These are phyloP conservation scores for Ruditapes philippinarum DNA, from an alignment of 1,140 invertebrate genomes.

Conservation along the genomic window DNA sequence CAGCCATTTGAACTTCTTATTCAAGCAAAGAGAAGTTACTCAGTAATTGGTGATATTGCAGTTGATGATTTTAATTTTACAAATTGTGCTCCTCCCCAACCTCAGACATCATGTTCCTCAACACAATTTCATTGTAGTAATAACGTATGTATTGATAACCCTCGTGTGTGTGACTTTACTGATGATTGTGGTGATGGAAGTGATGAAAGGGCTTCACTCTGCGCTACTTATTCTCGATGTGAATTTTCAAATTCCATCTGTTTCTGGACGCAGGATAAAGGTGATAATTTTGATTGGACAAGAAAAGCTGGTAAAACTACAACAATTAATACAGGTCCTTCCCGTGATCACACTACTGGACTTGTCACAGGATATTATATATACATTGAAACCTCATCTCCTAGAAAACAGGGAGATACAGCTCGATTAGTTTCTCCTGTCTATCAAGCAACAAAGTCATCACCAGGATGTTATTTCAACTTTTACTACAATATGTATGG, in stretches of 20 bases:
- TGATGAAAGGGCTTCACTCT: slow-evolving; percentile 72
- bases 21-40: slow-evolving; percentile 90
- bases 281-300: slow-evolving; percentile 93
- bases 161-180: slow-evolving; percentile 80
- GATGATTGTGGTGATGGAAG: slow-evolving; percentile 82
- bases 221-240: slow-evolving; percentile 86
- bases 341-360: slow-evolving; percentile 81
- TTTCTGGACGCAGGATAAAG: slow-evolving; percentile 91
- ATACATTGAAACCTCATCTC: slow-evolving; percentile 90
- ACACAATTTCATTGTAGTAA: slow-evolving; percentile 72
- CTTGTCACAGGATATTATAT: slow-evolving; percentile 86
- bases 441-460: slow-evolving; percentile 67
- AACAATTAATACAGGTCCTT: slow-evolving; percentile 76
- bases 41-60: slow-evolving; percentile 92
- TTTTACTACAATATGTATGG: slow-evolving; percentile 87
- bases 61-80: slow-evolving; percentile 91
- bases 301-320: slow-evolving; percentile 89
- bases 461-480: slow-evolving; percentile 76
- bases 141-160: slow-evolving; percentile 79
- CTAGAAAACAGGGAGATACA: slow-evolving; percentile 77
- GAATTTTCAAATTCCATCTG: slow-evolving; percentile 92
- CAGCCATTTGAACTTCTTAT: slow-evolving; percentile 89
- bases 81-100: slow-evolving; percentile 79
- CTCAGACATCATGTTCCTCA: slow-evolving; percentile 70
- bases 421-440: slow-evolving; percentile 82